Conservation (phyloP, 1,140 invertebrate species). For the Galleria mellonella region DNA sequence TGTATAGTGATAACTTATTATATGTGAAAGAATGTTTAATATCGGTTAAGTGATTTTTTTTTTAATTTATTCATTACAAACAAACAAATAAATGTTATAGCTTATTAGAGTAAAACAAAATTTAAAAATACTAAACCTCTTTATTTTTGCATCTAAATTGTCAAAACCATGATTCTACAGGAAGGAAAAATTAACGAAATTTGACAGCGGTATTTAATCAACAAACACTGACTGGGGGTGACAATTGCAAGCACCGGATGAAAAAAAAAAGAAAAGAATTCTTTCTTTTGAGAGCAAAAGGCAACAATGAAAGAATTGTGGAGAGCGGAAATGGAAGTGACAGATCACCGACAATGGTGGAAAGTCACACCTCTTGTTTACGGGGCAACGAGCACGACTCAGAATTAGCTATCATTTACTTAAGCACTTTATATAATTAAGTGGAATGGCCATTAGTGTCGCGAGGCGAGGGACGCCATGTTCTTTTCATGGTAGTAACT, state of each 20-base stretch:
- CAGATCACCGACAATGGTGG: constrained; percentile 66
- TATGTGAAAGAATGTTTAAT: too few relatives aligned
- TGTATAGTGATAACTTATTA: too few relatives aligned
- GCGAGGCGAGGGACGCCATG: constrained; percentile 44
- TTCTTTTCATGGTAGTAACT: constrained; percentile 40
- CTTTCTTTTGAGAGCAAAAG: constrained; percentile 47
- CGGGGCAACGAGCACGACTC: constrained; percentile 37
- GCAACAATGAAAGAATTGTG: constrained; percentile 63
- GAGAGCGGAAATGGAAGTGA: constrained; percentile 65
- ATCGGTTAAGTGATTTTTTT: too few relatives aligned
- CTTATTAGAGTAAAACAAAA: too few relatives aligned
- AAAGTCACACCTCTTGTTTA: constrained; percentile 72
- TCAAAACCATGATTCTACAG: background rate
- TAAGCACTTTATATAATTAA: constrained; percentile 72
- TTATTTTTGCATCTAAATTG: too few relatives aligned
- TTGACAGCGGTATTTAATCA: constrained; percentile 62
- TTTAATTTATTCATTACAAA: too few relatives aligned
- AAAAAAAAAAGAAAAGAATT: constrained; percentile 57
- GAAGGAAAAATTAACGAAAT: constrained; percentile 42
- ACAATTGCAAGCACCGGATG: constrained; percentile 55
- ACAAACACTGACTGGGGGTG: constrained; percentile 56
- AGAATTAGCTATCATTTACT: constrained; percentile 72
- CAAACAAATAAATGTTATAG: too few relatives aligned
- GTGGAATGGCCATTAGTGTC: constrained; percentile 47
- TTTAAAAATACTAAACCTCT: background rate